Percentiles rank a stretch among this genome's conserved stretches.
phyloP scores from a whole-genome alignment of 1,140 invertebrate genomes.

The Hycleus cichorii region DNA sequence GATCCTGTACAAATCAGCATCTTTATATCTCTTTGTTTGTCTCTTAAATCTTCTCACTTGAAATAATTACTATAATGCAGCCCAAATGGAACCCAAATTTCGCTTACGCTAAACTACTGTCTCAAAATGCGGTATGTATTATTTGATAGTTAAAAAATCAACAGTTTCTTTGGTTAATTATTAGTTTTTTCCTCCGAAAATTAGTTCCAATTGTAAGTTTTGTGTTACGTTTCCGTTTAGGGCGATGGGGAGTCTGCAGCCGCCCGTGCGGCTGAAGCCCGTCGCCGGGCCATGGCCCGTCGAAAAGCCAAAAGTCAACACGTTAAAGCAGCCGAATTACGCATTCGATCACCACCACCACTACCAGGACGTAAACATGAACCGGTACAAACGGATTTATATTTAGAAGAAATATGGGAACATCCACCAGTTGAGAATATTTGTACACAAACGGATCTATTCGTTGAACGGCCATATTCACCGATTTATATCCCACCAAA shows the following conservation, averaged over 20 bases:
- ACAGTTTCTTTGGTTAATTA: background rate
- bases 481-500: constrained; percentile 67
- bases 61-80: constrained; percentile 25
- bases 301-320: constrained; percentile 47
- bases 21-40: too few relatives aligned
- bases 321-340: constrained; percentile 29
- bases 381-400: constrained; percentile 79
- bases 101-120: constrained; percentile 43
- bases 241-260: constrained; percentile 53
- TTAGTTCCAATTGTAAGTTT: too few relatives aligned
- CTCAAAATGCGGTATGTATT: constrained; percentile 36
- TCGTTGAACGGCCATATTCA: constrained; percentile 70
- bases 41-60: background rate
- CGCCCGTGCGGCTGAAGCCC: constrained; percentile 51
- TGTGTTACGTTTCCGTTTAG: constrained; percentile 30
- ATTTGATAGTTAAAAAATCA: background rate
- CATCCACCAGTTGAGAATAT: constrained; percentile 64
- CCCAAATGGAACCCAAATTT: constrained; percentile 47
- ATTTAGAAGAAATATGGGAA: constrained; percentile 71
- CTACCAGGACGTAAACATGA: constrained; percentile 73
- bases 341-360: constrained; percentile 55
- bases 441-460: constrained; percentile 79
- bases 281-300: constrained; percentile 51
- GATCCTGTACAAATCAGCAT: too few relatives aligned
- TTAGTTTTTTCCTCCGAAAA: too few relatives aligned